Evolutionary conservation across 2,113 vertebrate genomes (phyloP).

Genomic region (Chamaea fasciata): DNA sequence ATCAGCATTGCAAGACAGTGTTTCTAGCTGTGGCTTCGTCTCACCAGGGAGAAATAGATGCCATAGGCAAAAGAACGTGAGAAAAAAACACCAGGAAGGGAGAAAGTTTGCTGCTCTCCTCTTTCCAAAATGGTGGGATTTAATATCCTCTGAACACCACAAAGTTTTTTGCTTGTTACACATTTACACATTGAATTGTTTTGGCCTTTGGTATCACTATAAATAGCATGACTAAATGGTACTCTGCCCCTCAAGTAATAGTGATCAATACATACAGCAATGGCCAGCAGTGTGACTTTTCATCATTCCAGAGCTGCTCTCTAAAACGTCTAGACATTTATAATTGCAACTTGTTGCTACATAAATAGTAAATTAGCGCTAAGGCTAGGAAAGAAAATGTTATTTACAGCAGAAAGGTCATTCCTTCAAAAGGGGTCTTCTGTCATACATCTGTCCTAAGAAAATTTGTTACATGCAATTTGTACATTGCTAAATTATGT

Average conservation of each 20-base stretch:
- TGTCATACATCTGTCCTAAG: not conserved
- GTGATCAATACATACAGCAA: not conserved
- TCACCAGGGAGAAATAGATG: not conserved
- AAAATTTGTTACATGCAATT: not conserved
- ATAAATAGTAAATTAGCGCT: slow-evolving; percentile 10
- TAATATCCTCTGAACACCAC: not conserved
- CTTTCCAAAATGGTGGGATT: not conserved
- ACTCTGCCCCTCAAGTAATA: not conserved
- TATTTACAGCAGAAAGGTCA: slow-evolving; percentile 37
- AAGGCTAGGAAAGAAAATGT: not conserved
- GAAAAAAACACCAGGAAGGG: not conserved
- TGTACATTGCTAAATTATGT: not conserved
- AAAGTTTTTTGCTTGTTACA: not conserved
- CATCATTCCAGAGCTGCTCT: not conserved
- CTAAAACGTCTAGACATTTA: not conserved
- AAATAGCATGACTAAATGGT: not conserved
- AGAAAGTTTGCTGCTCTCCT: not conserved
- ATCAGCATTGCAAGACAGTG: not conserved
- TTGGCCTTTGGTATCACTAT: not conserved
- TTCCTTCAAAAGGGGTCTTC: not conserved
- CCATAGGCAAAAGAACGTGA: not conserved
- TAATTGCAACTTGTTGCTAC: not conserved
- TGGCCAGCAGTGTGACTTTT: not conserved
- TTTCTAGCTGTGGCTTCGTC: not conserved
- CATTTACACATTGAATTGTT: not conserved